phyloP scores from a whole-genome alignment of 2,113 vertebrate species.

The Eulemur macaco region DNA sequence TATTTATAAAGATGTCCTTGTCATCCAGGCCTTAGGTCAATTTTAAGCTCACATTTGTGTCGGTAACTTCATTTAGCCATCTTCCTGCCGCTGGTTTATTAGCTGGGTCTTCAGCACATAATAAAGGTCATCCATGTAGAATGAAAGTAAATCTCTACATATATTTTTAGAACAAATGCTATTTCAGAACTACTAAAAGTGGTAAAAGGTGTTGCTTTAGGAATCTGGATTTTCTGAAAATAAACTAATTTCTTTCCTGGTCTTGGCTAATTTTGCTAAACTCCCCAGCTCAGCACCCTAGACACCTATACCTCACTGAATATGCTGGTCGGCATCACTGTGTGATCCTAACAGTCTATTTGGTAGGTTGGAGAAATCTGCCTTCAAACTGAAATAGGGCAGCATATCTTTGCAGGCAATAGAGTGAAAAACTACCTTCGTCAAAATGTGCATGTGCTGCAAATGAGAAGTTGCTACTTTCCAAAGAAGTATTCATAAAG shows the following conservation, averaged over 20 bases:
- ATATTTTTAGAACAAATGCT: not conserved
- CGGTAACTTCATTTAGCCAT: slow-evolving; percentile 12
- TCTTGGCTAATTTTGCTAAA: not conserved
- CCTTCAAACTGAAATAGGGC: slow-evolving; percentile 51
- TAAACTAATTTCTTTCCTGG: not conserved
- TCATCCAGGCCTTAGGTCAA: not conserved
- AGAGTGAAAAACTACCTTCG: slow-evolving; percentile 5
- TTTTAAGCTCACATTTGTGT: slow-evolving; percentile 28
- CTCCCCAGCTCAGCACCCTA: not conserved
- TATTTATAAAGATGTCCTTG: slow-evolving; percentile 65
- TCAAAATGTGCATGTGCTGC: slow-evolving; percentile 48
- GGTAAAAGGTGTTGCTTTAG: not conserved
- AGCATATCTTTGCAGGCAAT: slow-evolving; percentile 58
- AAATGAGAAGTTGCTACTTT: slow-evolving; percentile 64
- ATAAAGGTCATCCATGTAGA: slow-evolving; percentile 30
- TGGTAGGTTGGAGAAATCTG: not conserved
- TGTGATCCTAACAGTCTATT: not conserved
- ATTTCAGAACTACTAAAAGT: not conserved
- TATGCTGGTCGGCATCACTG: not conserved
- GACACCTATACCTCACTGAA: not conserved
- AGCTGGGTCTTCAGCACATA: not conserved
- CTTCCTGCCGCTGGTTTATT: not conserved
- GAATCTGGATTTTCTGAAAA: slow-evolving; percentile 25
- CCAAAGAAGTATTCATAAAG: slow-evolving; percentile 52
- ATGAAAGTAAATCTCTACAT: not conserved